Evolutionary conservation across 2,888 invertebrate genomes (phyloP), one percentile per base, ranked within the genome.

Genomic region (Microctonus hyperodae): DNA sequence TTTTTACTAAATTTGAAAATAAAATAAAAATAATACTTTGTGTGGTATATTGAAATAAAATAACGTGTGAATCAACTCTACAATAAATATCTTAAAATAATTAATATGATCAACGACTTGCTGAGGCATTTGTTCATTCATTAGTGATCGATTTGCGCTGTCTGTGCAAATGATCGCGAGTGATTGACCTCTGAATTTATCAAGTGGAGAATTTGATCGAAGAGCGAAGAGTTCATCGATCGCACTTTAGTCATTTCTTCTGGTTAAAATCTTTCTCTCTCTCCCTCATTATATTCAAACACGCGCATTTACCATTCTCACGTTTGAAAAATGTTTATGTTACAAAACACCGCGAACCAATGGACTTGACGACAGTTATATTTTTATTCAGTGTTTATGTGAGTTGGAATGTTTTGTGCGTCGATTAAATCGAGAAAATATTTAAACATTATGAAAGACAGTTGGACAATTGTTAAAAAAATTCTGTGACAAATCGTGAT

Each of bases 151-250:
- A 60, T 60, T 60, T 20, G 60, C 35, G 33, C 22, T 48, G 33
- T 62, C 37, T 51, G 33, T 28, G 62, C 62, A 62, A 62, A 35
- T 62, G 35, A 62, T 62, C 37, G 51, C 25, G 20, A 51, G 53
- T 53, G 51, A 62, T 51, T 62, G 62, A 62, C 62, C 62, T 62
- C 62, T 50, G 53, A 51, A 62, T 62, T 62, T 53, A 62, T 62
- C 61, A 61, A 59, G 50, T 51, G 35, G 51, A 61, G 50, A 33
- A 35, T 51, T 61, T 50, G 35, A 61, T 61, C 35, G 23, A 23
- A 50, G 20, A 37, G 31, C 35, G 20, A 16, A 50, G 50, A 62
- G 62, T 62, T 62, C 62, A 62, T 62, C 62, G 62, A 35, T 53
- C 62, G 53, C 62, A 20, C 50, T 48, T 44, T 9, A 59, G 25